phyloP scores from a whole-genome alignment of 2,888 invertebrate genomes.

The Noctuana brunneofusca region DNA sequence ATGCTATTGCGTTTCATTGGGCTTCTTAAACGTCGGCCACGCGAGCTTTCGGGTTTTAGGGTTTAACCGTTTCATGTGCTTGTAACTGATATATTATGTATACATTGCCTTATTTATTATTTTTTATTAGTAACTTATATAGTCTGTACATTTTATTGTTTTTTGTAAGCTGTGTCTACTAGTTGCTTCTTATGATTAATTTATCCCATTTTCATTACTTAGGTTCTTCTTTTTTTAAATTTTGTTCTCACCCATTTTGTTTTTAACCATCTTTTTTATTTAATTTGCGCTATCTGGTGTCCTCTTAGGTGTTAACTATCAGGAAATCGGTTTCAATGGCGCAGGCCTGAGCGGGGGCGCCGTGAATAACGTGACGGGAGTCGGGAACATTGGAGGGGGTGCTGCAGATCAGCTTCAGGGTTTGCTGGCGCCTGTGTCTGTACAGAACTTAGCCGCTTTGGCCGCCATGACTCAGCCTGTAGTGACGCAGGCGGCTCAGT shows the following conservation, averaged over 20 bases:
- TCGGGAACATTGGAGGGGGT: constrained; percentile 85
- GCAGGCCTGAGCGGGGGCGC: constrained; percentile 73
- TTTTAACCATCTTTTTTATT: constrained; percentile 38
- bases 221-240: constrained; percentile 24
- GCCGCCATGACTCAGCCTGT: constrained; percentile 89
- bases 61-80: constrained; percentile 8
- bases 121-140: too few relatives aligned
- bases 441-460: constrained; percentile 95
- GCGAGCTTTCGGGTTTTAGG: constrained; percentile 7
- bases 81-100: too few relatives aligned
- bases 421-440: constrained; percentile 90
- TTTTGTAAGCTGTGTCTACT: constrained; percentile 15
- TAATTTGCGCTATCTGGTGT: constrained; percentile 44
- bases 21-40: constrained; percentile 8
- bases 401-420: constrained; percentile 95
- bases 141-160: constrained; percentile 14
- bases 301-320: constrained; percentile 76
- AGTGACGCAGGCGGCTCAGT: constrained; percentile 75
- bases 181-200: constrained; percentile 34
- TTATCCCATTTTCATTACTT: constrained; percentile 3
- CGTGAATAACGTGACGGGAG: constrained; percentile 54
- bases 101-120: too few relatives aligned
- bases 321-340: constrained; percentile 80
- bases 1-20: constrained; percentile 28
- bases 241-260: constrained; percentile 33